phyloP scores from a whole-genome alignment of 2,797 vertebrate species.

The Semotilus atromaculatus region DNA sequence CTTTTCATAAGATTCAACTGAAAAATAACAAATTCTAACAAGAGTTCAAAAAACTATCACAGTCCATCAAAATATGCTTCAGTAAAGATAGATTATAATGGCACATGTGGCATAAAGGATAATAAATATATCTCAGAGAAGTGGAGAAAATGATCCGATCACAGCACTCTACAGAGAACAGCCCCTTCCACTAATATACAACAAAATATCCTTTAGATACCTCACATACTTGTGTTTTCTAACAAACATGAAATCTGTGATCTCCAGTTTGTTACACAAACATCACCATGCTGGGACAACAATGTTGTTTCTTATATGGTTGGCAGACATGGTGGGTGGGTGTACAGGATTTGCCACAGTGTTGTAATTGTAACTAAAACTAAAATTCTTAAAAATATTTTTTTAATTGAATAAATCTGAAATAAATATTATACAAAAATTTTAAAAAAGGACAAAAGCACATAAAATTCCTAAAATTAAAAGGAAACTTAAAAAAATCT shows the following conservation, averaged over 20 bases:
- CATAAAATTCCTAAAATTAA: no score
- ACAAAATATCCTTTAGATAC: not conserved
- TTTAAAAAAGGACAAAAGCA: no score
- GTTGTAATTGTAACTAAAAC: not conserved
- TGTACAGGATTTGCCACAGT: not conserved
- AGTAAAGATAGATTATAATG: no score
- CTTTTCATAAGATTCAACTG: no score
- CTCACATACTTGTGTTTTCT: not conserved
- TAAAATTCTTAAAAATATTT: not conserved
- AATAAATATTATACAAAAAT: not conserved
- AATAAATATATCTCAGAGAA: no score
- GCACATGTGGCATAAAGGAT: no score
- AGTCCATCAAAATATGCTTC: no score
- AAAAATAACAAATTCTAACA: no score
- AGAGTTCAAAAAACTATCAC: no score
- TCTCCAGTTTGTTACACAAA: slow-evolving; percentile 1
- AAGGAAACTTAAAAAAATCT: no score
- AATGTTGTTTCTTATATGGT: not conserved
- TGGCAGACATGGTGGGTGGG: not conserved
- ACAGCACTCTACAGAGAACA: not conserved
- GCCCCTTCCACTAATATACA: not conserved
- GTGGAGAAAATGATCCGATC: not conserved
- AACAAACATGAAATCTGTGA: slow-evolving; percentile 16
- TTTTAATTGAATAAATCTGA: no score
- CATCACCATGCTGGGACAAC: not conserved